phyloP scores from a whole-genome alignment of 2,888 invertebrate species.

The Halocaridina rubra region DNA sequence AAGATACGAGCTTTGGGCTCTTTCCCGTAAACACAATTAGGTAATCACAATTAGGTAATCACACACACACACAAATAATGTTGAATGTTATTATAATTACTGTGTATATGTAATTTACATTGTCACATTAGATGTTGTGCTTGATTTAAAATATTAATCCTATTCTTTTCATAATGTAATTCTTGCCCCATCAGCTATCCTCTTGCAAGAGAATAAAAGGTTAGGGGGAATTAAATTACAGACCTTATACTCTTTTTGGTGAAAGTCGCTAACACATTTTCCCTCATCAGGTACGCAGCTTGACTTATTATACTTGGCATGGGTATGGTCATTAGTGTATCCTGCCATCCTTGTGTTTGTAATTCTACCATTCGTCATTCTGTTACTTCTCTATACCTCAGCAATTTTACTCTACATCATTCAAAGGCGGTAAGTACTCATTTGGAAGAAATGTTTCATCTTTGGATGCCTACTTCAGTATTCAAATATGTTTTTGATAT shows the following conservation, averaged over 20 bases:
- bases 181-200: not conserved
- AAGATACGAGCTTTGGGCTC: too few species aligned
- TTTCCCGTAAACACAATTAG: too few species aligned
- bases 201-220: not conserved
- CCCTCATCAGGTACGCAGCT: constrained; percentile 42
- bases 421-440: constrained; percentile 41
- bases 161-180: not conserved
- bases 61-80: too few species aligned
- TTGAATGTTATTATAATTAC: not conserved
- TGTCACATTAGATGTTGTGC: too few species aligned
- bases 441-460: too few species aligned
- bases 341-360: constrained; percentile 49
- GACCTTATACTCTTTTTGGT: not conserved
- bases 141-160: not conserved
- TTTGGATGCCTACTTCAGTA: too few species aligned
- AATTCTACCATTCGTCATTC: constrained; percentile 51
- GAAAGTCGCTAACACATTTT: not conserved
- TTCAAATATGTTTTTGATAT: too few species aligned
- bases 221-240: not conserved
- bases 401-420: constrained; percentile 57
- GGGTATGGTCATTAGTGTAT: constrained; percentile 58
- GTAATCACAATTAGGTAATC: too few species aligned
- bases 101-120: not conserved
- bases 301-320: constrained; percentile 57
- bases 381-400: constrained; percentile 53